Evolutionary conservation across 1,140 invertebrate species (phyloP).

Genomic region (Portunus trituberculatus): DNA sequence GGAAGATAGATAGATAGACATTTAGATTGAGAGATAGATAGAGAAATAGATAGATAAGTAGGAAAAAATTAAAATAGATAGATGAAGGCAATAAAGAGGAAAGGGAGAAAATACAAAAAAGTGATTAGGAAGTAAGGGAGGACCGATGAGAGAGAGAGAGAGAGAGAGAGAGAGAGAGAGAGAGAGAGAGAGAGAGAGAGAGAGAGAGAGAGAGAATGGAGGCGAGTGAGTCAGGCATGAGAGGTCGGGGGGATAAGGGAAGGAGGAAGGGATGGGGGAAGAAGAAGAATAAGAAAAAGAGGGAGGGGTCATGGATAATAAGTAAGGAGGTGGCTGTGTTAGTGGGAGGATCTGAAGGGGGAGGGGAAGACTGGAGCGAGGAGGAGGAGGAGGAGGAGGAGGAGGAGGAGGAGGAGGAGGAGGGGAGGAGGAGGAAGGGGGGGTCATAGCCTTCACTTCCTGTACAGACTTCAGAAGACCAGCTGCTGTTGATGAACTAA

Average conservation of each 20-base stretch:
- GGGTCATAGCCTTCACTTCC: background rate
- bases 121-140: background rate
- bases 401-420: background rate
- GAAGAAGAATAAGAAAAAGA: background rate
- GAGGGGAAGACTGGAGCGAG: background rate
- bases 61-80: background rate
- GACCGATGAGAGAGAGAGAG: background rate
- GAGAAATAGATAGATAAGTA: background rate
- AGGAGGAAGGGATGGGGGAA: background rate
- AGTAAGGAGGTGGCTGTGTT: background rate
- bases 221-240: background rate
- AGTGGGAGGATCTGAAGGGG: background rate
- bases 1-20: background rate
- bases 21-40: background rate
- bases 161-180: too few species aligned
- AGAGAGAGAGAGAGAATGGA: too few species aligned
- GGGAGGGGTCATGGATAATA: background rate
- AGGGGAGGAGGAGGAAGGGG: background rate
- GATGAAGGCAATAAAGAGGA: background rate
- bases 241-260: background rate
- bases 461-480: slow-evolving; percentile 10
- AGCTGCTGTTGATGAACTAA: slow-evolving; percentile 10
- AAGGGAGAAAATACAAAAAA: background rate
- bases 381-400: background rate
- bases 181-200: background rate